Evolutionary conservation across 2,888 invertebrate genomes (phyloP).

Genomic region (Dynastes maya): DNA sequence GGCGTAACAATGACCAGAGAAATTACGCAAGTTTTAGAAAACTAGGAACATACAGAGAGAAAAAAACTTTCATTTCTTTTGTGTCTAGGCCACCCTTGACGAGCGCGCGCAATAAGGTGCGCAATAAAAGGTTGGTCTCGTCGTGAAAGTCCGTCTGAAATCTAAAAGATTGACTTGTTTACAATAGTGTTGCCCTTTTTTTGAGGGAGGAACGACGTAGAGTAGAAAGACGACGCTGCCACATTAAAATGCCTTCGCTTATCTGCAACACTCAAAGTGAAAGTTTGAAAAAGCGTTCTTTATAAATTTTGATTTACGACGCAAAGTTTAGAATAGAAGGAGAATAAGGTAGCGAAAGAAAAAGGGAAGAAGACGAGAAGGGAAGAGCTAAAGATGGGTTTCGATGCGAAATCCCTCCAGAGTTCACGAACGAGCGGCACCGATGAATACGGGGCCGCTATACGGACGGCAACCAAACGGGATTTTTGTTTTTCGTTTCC

Average conservation of each 20-base stretch:
- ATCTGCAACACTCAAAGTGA: constrained; percentile 63
- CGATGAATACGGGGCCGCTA: no score
- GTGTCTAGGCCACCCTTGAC: constrained; percentile 48
- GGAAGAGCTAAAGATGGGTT: constrained; percentile 35
- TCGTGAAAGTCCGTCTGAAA: constrained; percentile 45
- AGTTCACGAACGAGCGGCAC: constrained; percentile 52
- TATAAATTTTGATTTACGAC: constrained; percentile 69
- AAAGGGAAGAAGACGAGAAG: constrained; percentile 1
- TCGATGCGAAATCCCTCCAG: constrained; percentile 34
- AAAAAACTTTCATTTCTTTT: constrained; percentile 57
- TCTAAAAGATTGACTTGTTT: constrained; percentile 62
- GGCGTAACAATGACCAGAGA: constrained; percentile 36
- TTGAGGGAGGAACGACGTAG: constrained; percentile 56
- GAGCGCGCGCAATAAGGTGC: constrained; percentile 36
- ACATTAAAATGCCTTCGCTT: constrained; percentile 62
- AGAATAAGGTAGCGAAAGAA: constrained; percentile 20
- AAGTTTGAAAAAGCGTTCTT: constrained; percentile 68
- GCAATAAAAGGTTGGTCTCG: constrained; percentile 31
- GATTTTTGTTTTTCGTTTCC: constrained; percentile 31
- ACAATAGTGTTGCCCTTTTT: constrained; percentile 60
- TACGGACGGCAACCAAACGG: constrained; percentile 3
- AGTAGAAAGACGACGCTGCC: constrained; percentile 62
- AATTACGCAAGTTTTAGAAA: constrained; percentile 44
- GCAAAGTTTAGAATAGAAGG: constrained; percentile 55
- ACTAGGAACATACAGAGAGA: background rate